A percentile compares a stretch with the other conserved stretches of the same genome.
Evolutionary conservation across 92 coral and sea anemone genomes (phyloP).

Genomic region (Desmophyllum pertusum): DNA sequence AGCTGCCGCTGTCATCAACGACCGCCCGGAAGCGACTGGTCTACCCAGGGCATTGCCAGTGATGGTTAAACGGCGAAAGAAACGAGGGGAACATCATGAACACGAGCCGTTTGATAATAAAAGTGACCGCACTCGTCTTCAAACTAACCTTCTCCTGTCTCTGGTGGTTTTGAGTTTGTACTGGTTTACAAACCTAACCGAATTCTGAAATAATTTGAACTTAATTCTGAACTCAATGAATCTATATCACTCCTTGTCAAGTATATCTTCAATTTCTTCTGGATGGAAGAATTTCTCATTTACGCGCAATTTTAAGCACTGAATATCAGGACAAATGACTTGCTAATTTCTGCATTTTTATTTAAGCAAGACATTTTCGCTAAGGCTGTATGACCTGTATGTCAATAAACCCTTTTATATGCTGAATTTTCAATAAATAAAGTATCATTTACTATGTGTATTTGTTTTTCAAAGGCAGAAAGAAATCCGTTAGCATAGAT

Average conservation of each 20-base stretch:
- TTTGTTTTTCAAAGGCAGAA: background rate
- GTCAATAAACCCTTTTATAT: background rate
- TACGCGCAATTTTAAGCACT: background rate
- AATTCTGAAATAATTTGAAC: constrained; percentile 7
- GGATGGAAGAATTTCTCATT: background rate
- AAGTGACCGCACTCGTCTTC: constrained; percentile 6
- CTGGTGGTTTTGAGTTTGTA: background rate
- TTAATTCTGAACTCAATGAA: background rate
- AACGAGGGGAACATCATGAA: constrained; percentile 40
- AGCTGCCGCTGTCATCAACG: constrained; percentile 73
- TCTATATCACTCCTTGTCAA: background rate
- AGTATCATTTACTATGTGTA: background rate
- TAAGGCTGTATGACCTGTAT: background rate
- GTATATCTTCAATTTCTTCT: background rate
- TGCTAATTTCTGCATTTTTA: no score
- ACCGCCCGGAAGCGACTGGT: background rate
- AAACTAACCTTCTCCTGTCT: background rate
- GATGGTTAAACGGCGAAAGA: constrained; percentile 28
- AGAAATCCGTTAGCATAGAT: no score
- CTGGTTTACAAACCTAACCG: constrained; percentile 3
- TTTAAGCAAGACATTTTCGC: background rate
- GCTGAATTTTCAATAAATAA: background rate
- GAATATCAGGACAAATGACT: no score
- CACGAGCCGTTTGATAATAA: constrained; percentile 35
- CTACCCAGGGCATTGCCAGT: constrained; percentile 20